Evolutionary conservation across 2,113 vertebrate species (phyloP), one percentile per base, ranked within the genome.

Genomic region (Puffinus mauretanicus): DNA sequence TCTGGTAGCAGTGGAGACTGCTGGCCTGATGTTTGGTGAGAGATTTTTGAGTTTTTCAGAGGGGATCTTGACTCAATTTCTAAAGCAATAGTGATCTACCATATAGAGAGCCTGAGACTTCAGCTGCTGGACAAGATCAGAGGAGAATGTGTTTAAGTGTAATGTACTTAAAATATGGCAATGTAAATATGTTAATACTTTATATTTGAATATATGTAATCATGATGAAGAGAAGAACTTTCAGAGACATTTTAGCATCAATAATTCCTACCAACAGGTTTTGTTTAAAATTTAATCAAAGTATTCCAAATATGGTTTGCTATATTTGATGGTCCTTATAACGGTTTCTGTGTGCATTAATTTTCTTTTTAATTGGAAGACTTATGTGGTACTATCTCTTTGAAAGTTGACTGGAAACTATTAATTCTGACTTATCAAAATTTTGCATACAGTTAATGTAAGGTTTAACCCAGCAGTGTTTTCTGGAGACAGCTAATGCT

Each of bases 341-440:
- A 90, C 70, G 16, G 40, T 38, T 96, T 95, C 75, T 86, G 25
- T 83, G 70, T 94, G 94, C 78, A 95, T 94, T 94, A 95, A 90
- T 95, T 96, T 94, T 93, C 61, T 82, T 95, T 93, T 90, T 92
- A 93, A 96, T 94, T 96, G 81, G 70, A 83, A 86, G 62, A 38
- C 57, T 92, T 94, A 61, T 27, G 22, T 86, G 22, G 79, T 86
- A 86, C 40, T 83, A 77, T 80, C 46, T 91, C 90, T 96, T 93
- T 97, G 93, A 97, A 94, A 93, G 58, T 86, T 96, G 70, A 82
- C 67, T 90, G 54, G 47, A 82, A 95, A 90, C 90, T 82, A 95
- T 94, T 96, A 86, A 93, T 94, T 92, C 69, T 86, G 51, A 94
- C 52, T 93, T 90, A 90, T 81, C 71, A 77, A 90, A 93, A 12